These are phyloP conservation scores for Wiebesia pumilae DNA, from an alignment of 1,140 invertebrate species.

Conservation along the genomic window DNA sequence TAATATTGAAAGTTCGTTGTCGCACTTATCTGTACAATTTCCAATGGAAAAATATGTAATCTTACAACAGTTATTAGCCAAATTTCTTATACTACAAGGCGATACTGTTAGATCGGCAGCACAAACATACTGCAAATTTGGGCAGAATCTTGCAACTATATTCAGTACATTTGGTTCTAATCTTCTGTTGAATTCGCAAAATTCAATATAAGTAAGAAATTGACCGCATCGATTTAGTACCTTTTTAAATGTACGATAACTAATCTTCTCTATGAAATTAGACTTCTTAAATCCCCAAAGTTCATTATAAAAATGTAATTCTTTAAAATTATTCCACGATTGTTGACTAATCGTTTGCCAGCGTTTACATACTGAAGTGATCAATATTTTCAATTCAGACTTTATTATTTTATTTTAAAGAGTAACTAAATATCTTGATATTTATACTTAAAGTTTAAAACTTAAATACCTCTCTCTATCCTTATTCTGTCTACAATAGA, in stretches of 20 bases:
- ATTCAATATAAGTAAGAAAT: background rate
- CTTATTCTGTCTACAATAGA: conserved; percentile 41
- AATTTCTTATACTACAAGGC: conserved; percentile 6
- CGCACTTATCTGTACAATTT: conserved; percentile 24
- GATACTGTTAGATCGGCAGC: background rate
- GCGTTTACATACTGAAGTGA: conserved; percentile 24
- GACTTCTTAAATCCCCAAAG: conserved; percentile 19
- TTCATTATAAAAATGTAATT: conserved; percentile 12
- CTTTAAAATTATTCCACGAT: conserved; percentile 28
- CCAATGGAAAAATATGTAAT: background rate
- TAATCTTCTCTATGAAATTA: background rate
- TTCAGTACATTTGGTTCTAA: conserved; percentile 21
- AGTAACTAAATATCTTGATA: background rate
- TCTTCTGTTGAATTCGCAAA: background rate
- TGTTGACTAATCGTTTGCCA: conserved; percentile 23
- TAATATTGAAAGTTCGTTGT: conserved; percentile 7
- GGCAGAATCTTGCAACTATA: conserved; percentile 21
- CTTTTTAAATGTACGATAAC: background rate
- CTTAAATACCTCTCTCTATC: conserved; percentile 26
- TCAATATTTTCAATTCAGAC: background rate
- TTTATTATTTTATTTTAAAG: background rate
- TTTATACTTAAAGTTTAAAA: background rate
- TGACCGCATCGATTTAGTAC: conserved; percentile 17
- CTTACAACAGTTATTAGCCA: conserved; percentile 14
- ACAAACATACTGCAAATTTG: conserved; percentile 18